Base-by-base conservation (phyloP, 2,113 vertebrate genomes). In the Melanostigma gelatinosum region DNA sequence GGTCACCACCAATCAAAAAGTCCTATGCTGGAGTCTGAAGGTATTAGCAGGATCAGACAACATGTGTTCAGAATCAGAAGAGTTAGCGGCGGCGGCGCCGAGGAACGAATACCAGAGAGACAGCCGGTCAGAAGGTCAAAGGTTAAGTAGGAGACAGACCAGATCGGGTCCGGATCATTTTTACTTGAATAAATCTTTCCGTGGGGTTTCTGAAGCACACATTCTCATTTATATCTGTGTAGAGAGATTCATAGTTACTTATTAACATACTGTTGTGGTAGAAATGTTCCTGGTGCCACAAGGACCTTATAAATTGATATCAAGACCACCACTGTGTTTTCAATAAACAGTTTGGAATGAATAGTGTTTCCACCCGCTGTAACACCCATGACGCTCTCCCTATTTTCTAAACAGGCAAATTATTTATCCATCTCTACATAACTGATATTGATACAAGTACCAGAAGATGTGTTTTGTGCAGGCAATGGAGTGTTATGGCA, bases 381-480 rank as follows among this genome's bases (percentile, higher is more conserved):
- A 82, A 85, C 44, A 54, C 62, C 38, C 66, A 77, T 4, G 50
- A 73, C 75, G 50, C 70, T 32, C 65, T 34, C 54, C 15, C 57
- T 64, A 8, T 75, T 83, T 75, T 88, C 42, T 80, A 73, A 89
- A 90, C 50, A 60, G 81, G 50, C 62, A 76, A 75, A 72, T 60
- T 88, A 73, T 90, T 87, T 87, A 87, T 87, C 82, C 72, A 55
- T 93, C 77, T 85, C 48, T 58, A 72, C 65, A 80, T 40, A 71
- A 81, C 87, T 75, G 73, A 82, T 91, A 83, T 85, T 90, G 89
- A 92, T 73, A 88, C 78, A 85, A 85, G 85, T 64, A 70, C 70
- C 77, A 75, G 72, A 70, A 76, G 67, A 86, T 63, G 66, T 82
- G 72, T 89, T 82, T 79, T 83, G 60, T 84, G 76, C 60, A 64